These are phyloP conservation scores for Lepidurus couesii DNA, from an alignment of 1,140 invertebrate genomes.

Conservation along the genomic window DNA sequence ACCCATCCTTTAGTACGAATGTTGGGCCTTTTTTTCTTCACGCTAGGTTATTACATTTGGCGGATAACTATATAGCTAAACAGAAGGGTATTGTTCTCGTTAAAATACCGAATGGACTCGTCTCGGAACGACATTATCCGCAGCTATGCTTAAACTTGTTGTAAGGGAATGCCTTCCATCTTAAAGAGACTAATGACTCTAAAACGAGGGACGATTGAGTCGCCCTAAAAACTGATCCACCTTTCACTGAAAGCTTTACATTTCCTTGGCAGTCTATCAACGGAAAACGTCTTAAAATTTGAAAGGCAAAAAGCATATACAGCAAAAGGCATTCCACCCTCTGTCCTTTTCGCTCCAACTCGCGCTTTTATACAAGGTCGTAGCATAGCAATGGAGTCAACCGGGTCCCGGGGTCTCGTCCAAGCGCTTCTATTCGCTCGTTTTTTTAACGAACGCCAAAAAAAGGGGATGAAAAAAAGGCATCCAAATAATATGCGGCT, in stretches of 20 bases:
- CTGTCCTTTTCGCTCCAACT: neutral
- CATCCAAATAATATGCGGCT: neutral
- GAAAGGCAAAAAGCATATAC: neutral
- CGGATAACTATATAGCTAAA: too few relatives aligned
- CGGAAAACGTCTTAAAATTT: conserved; percentile 9
- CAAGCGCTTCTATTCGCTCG: neutral
- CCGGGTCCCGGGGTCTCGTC: neutral
- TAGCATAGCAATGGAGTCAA: neutral
- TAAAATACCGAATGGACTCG: too few relatives aligned
- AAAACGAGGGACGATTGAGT: neutral
- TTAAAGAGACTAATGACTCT: neutral
- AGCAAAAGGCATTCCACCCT: neutral
- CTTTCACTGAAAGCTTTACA: conserved; percentile 1
- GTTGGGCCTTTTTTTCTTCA: too few relatives aligned
- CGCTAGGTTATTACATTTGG: too few relatives aligned
- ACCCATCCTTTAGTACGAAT: too few relatives aligned
- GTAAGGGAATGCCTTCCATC: neutral
- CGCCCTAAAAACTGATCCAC: neutral
- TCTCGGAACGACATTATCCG: too few relatives aligned
- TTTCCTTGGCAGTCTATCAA: neutral
- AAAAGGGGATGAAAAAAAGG: neutral
- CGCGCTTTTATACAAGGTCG: neutral
- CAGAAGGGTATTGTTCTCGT: too few relatives aligned
- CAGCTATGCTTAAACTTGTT: neutral
- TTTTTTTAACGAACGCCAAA: neutral